Percentiles rank a stretch among this genome's conserved stretches.
These are phyloP conservation scores for Diorhabda carinulata DNA, from an alignment of 1,140 invertebrate genomes.

Conservation along the genomic window DNA sequence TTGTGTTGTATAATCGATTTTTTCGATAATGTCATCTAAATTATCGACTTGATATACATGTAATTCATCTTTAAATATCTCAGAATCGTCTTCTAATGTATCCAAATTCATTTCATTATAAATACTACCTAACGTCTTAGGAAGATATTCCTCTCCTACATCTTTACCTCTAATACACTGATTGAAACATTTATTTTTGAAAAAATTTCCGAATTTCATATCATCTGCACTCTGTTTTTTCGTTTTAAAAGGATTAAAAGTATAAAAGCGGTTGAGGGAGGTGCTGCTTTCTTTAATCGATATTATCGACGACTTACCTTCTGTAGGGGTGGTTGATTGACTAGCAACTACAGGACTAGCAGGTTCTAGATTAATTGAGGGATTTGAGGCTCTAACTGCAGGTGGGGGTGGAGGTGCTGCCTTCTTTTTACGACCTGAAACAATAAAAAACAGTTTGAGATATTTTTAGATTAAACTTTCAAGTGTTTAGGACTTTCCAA, in stretches of 20 bases:
- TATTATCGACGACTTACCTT: conserved; percentile 20
- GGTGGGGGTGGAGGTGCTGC: conserved; percentile 44
- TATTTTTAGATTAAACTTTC: background rate
- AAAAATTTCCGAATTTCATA: background rate
- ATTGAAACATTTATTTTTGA: conserved; percentile 10
- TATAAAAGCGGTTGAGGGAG: background rate
- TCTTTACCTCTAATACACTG: background rate
- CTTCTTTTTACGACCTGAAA: conserved; percentile 47
- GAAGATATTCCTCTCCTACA: background rate
- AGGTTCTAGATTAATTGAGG: conserved; percentile 32
- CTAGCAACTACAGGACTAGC: conserved; percentile 49
- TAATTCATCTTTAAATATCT: background rate
- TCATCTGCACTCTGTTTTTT: conserved; percentile 9
- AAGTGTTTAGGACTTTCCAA: too few relatives aligned
- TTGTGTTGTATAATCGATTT: background rate
- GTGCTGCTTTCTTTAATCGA: background rate
- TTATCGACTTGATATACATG: background rate
- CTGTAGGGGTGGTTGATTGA: conserved; percentile 31
- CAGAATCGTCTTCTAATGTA: background rate
- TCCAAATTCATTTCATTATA: background rate
- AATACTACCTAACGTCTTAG: background rate
- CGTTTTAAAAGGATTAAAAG: background rate
- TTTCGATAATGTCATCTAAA: background rate
- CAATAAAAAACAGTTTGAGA: conserved; percentile 17
- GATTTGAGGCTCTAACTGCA: conserved; percentile 30